Base-by-base conservation (phyloP, 2,797 vertebrate species). In the Helostoma temminkii region DNA sequence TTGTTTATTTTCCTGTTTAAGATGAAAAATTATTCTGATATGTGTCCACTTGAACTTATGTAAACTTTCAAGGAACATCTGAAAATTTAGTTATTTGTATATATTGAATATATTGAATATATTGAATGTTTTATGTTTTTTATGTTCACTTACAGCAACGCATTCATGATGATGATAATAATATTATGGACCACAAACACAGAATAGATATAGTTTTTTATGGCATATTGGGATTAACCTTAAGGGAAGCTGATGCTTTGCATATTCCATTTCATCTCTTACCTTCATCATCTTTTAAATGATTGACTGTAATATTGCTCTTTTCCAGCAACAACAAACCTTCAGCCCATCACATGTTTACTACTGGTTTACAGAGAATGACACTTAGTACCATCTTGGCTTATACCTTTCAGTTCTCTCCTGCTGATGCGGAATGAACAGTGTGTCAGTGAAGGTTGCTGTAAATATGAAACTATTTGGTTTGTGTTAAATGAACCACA, bases 211-310 rank as follows among this genome's bases (percentile, higher is more conserved):
- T 10, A 10, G 9, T n/a, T n/a, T n/a, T n/a, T n/a, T n/a, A 53
- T 39, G 9, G 7, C 18, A 36, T 37, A 30, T 50, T 46, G 14
- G 42, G 64, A 18, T 36, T n/a, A 0, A 39, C 56, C 22, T 70
- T 66, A 46, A 54, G 28, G 15, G 6, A 30, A 64, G 43, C 43
- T 25, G 25, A 16, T 45, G 34, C 32, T 52, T 62, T n/a, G 26
- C 15, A 5, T 15, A 2, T 0, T n/a, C 12, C 12, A 24, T 0
- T 10, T 57, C 24, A 45, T 34, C 32, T 11, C 32, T 3, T n/a
- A 25, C 21, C n/a, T n/a, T n/a, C n/a, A n/a, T n/a, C 30, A 11
- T 22, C 7, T 6, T 32, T 24, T 6, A 28, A 30, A n/a, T n/a
- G n/a, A 9, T 11, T 37, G 6, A 55, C 32, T 71, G 19, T 4